Evolutionary conservation across 2,113 vertebrate species (phyloP), one percentile per base, ranked within the genome.

Genomic region (Poeciliopsis retropinna): DNA sequence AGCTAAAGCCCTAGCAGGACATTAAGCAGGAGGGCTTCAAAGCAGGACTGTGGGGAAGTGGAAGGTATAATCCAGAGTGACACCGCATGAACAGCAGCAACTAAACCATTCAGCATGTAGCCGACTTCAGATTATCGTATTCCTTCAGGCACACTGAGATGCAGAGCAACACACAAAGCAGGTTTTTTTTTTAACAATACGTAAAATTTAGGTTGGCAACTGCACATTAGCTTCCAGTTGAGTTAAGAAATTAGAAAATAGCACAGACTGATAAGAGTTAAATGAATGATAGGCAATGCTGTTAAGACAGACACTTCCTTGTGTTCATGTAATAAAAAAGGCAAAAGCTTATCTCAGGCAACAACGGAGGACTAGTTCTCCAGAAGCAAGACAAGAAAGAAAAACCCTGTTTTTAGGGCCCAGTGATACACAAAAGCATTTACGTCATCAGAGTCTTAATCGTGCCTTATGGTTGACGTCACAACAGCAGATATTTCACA

Each of bases 31-130:
- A 78, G 79, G 79, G 83, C 86, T 91, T 90, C 82, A 88, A 88
- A 91, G 81, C 29, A 1, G 66, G 73, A 72, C 54, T 39, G 60
- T 60, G 82, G 86, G 88, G 83, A 76, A 47, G 70, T 79, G 67
- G 74, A 75, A 75, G 70, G 69, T 82, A 78, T 92, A 90, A 92
- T 91, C 62, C 75, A 87, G 78, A 88, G 79, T 85, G 91, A 92
- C 89, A 88, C 30, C 81, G 88, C 85, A 86, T 88, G 89, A 91
- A 88, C 91, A 84, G 88, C 81, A 88, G 85, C 88, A 88, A 91
- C 85, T 87, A 89, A 90, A 83, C 80, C 75, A 65, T 72, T 89
- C 89, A 85, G 82, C 74, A 84, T 83, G 73, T 70, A 81, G 67
- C 30, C 72, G 61, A 77, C 70, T 78, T 82, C 54, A 86, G 67